These are phyloP conservation scores for Diorhabda sublineata DNA, from an alignment of 1,140 invertebrate genomes.

Conservation along the genomic window DNA sequence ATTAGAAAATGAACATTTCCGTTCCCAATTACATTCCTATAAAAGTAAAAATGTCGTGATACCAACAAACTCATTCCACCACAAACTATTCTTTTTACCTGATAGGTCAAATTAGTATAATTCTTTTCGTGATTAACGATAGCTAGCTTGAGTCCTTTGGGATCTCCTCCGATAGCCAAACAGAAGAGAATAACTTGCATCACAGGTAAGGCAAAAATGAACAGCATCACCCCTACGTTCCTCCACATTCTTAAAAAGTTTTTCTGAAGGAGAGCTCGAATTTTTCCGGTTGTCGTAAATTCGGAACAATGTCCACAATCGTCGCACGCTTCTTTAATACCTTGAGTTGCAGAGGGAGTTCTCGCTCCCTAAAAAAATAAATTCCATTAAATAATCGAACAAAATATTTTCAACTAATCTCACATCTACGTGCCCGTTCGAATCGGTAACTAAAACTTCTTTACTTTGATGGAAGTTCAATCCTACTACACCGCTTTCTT, in stretches of 20 bases:
- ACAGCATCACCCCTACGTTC: slow-evolving; percentile 84
- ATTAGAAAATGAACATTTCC: slow-evolving; percentile 60
- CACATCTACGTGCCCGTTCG: slow-evolving; percentile 57
- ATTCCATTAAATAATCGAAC: neutral
- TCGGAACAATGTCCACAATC: slow-evolving; percentile 42
- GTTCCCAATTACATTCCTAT: slow-evolving; percentile 48
- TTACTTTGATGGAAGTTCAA: slow-evolving; percentile 87
- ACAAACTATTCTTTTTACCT: slow-evolving; percentile 26
- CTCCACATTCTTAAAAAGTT: slow-evolving; percentile 88
- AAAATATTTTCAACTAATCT: slow-evolving; percentile 9
- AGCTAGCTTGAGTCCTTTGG: slow-evolving; percentile 74
- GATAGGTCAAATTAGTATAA: slow-evolving; percentile 52
- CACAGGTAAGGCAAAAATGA: slow-evolving; percentile 87
- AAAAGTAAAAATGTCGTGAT: neutral
- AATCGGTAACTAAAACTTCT: slow-evolving; percentile 75
- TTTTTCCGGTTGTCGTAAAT: slow-evolving; percentile 49
- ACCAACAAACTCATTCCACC: neutral
- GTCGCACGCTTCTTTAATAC: slow-evolving; percentile 35
- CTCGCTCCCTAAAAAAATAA: slow-evolving; percentile 19
- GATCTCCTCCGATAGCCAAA: slow-evolving; percentile 87
- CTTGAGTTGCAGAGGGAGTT: slow-evolving; percentile 33
- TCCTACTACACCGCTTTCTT: slow-evolving; percentile 79
- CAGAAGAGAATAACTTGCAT: slow-evolving; percentile 93
- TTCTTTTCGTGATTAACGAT: slow-evolving; percentile 81
- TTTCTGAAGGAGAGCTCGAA: slow-evolving; percentile 77